Conservation (phyloP, 2,888 invertebrate species). For the Neoscelio sp. region DNA sequence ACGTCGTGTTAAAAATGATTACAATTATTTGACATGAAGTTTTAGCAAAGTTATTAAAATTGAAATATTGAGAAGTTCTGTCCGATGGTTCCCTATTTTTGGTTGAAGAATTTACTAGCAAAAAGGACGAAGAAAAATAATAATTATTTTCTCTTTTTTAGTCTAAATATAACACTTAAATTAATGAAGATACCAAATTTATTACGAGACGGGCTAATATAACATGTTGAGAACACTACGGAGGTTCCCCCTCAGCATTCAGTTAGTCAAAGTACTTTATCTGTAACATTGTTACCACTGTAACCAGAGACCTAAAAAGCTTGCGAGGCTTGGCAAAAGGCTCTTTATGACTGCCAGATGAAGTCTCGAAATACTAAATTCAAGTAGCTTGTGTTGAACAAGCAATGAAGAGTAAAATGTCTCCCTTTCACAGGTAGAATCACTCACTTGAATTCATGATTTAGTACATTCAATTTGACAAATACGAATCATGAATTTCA, state of each 20-base stretch:
- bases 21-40: too few relatives aligned
- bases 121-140: conserved; percentile 7
- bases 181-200: conserved; percentile 59
- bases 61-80: too few relatives aligned
- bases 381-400: conserved; percentile 61
- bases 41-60: too few relatives aligned
- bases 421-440: conserved; percentile 85
- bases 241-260: conserved; percentile 64
- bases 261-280: conserved; percentile 66
- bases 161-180: conserved; percentile 43
- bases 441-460: conserved; percentile 19
- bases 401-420: conserved; percentile 86
- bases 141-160: conserved; percentile 51
- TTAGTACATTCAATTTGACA: neutral
- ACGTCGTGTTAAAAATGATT: too few relatives aligned
- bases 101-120: neutral
- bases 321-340: conserved; percentile 61
- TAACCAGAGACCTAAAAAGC: conserved; percentile 55
- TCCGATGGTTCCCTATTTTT: too few relatives aligned
- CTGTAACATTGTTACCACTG: conserved; percentile 53
- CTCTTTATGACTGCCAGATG: conserved; percentile 68
- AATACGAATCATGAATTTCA: too few relatives aligned
- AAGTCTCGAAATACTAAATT: conserved; percentile 63
- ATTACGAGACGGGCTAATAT: conserved; percentile 44
- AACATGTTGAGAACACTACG: conserved; percentile 67